These are phyloP conservation scores for Brienomyrus brachyistius DNA, from an alignment of 2,113 vertebrate species.

Conservation along the genomic window DNA sequence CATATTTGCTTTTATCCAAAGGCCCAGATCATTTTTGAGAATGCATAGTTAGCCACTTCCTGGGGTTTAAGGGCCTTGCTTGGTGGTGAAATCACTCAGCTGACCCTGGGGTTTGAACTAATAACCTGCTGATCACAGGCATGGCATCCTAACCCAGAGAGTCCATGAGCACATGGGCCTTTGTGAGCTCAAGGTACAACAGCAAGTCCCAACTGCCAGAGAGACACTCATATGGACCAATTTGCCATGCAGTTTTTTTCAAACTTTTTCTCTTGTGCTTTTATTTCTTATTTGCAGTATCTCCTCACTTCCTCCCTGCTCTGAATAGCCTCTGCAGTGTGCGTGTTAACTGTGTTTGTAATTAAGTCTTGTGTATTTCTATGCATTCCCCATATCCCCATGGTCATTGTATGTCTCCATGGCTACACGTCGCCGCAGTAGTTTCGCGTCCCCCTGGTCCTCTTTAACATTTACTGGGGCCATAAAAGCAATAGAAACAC, in stretches of 20 bases:
- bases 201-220: neutral
- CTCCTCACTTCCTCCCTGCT: neutral
- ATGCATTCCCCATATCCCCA: neutral
- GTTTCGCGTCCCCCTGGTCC: neutral
- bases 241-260: neutral
- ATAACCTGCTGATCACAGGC: no score
- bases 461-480: slow-evolving; percentile 34
- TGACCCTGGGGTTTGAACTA: no score
- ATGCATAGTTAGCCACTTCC: neutral
- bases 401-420: neutral
- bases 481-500: neutral
- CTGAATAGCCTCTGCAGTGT: no score
- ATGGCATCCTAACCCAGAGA: neutral
- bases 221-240: neutral
- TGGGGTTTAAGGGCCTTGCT: neutral
- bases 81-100: neutral
- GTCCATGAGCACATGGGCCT: neutral
- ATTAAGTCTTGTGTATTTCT: neutral
- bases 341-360: neutral
- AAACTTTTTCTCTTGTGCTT: no score
- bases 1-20: neutral
- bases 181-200: neutral
- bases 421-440: neutral
- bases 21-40: neutral
- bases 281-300: no score